These are phyloP conservation scores for Diloba caeruleocephala DNA, from an alignment of 2,888 invertebrate species.

Conservation along the genomic window DNA sequence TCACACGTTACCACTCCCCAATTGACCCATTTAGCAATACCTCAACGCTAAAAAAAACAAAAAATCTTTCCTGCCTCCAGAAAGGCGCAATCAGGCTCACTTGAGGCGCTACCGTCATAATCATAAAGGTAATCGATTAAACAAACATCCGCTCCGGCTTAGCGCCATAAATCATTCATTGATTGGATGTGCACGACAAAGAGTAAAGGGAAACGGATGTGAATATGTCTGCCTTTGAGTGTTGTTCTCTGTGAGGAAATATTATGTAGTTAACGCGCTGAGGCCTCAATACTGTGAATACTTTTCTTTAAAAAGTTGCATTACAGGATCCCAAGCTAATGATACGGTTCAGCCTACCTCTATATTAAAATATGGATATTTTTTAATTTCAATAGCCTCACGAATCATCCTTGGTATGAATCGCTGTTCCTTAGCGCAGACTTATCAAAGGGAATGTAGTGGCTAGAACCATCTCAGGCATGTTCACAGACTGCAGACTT, in stretches of 20 bases:
- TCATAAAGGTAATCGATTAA: constrained; percentile 81
- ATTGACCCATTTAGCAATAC: constrained; percentile 43
- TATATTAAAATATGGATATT: too few species aligned
- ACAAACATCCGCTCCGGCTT: constrained; percentile 84
- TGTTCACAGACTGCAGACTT: too few species aligned
- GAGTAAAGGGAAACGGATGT: constrained; percentile 38
- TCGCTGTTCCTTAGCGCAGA: too few species aligned
- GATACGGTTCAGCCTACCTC: too few species aligned
- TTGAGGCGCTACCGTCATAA: constrained; percentile 75
- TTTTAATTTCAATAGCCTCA: too few species aligned
- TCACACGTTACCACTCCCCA: constrained; percentile 22
- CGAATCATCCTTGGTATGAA: too few species aligned
- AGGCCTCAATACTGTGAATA: too few species aligned
- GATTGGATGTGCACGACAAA: constrained; percentile 71
- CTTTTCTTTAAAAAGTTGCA: too few species aligned
- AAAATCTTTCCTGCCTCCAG: constrained; percentile 25
- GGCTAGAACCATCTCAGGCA: too few species aligned
- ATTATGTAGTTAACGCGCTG: fast-evolving
- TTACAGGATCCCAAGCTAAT: too few species aligned
- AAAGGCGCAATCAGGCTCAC: constrained; percentile 61
- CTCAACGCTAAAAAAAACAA: constrained; percentile 33
- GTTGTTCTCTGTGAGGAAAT: constrained; percentile 1
- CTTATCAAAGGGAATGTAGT: too few species aligned
- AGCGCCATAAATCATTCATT: constrained; percentile 81
- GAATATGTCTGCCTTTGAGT: constrained; percentile 14